Base-by-base conservation (phyloP, 2,797 vertebrate species). In the Poliocrania exsul region DNA sequence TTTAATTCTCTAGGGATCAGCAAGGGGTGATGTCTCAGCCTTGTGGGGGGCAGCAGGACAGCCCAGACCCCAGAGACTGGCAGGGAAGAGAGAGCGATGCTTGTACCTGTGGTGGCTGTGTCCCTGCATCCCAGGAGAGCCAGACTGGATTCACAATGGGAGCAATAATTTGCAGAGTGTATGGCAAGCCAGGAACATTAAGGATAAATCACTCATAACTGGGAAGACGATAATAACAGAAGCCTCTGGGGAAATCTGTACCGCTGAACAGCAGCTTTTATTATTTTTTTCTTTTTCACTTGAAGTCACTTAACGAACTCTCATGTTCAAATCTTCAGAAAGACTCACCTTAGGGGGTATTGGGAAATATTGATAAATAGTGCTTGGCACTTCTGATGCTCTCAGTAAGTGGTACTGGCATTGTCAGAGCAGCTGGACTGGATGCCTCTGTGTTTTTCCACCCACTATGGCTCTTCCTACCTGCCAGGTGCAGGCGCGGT, bases 351-450 rank as follows among this genome's bases (percentile, higher is more conserved):
- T 56, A 31, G 86, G 87, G 78, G 72, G 78, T 56, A 80, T 65
- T 72, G 78, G 89, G 70, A 96, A 96, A 97, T 88, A 94, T 74
- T 96, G 95, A 88, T 75, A 96, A 93, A 97, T 42, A 92, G 67
- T 6, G 25, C 57, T 92, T 69, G 81, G 80, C 79, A 78, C 78
- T 88, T 62, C 50, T 33, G 91, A 72, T 56, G 75, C 49, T 75
- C 90, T 86, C 85, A 56, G 92, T 2, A 20, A 75, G 90, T 8
- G 31, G 88, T 61, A 86, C 53, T 7, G 23, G 29, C 35, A 4
- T 4, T 18, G 31, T 24, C 81, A 35, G 73, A 40, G 73, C 77
- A 53, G 35, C 20, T 9, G 71, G 67, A 44, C 54, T 29, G 49
- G 18, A 29, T 64, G 42, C 9, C 14, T 80, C 69, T 21, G 24